Evolutionary conservation across 2,888 invertebrate species (phyloP).

Genomic region (Drosophila affinis): DNA sequence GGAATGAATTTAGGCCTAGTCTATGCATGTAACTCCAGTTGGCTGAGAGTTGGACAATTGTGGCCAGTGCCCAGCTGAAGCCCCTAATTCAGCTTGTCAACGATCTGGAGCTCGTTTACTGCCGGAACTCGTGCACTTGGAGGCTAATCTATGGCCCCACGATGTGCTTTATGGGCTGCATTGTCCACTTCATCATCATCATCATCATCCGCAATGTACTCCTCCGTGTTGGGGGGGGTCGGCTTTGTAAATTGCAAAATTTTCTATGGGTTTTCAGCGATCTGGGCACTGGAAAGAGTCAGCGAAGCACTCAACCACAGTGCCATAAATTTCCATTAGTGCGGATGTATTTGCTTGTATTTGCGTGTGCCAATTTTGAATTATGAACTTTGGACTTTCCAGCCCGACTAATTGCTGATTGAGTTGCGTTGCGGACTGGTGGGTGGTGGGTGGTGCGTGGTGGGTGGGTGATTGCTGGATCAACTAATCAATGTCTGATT

Average conservation of each 20-base stretch:
- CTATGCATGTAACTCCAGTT: slow-evolving; percentile 8
- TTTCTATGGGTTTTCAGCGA: slow-evolving; percentile 50
- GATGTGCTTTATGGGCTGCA: slow-evolving; percentile 60
- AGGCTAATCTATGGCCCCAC: slow-evolving; percentile 66
- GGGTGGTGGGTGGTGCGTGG: too few species aligned
- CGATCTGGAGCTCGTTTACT: slow-evolving; percentile 45
- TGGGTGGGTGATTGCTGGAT: slow-evolving; percentile 18
- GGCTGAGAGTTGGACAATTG: slow-evolving; percentile 18
- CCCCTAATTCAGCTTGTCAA: slow-evolving; percentile 56
- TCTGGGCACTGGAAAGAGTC: slow-evolving; percentile 30
- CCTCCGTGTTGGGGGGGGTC: slow-evolving; percentile 18
- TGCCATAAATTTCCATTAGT: slow-evolving; percentile 57
- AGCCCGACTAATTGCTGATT: slow-evolving; percentile 54
- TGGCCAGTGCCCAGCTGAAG: slow-evolving; percentile 14
- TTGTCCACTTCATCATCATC: slow-evolving; percentile 38
- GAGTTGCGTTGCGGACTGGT: slow-evolving; percentile 21
- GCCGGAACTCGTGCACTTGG: slow-evolving; percentile 65
- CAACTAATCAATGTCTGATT: slow-evolving; percentile 49
- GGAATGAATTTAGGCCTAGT: neutral
- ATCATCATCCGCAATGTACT: slow-evolving; percentile 19
- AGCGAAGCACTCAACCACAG: slow-evolving; percentile 42
- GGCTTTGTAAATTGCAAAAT: slow-evolving; percentile 52
- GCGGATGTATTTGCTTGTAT: slow-evolving; percentile 40
- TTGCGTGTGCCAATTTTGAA: slow-evolving; percentile 62
- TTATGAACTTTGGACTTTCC: slow-evolving; percentile 55